Percentiles rank a stretch among this genome's conserved stretches.
phyloP scores from a whole-genome alignment of 2,113 vertebrate genomes.

The Blennius ocellaris region DNA sequence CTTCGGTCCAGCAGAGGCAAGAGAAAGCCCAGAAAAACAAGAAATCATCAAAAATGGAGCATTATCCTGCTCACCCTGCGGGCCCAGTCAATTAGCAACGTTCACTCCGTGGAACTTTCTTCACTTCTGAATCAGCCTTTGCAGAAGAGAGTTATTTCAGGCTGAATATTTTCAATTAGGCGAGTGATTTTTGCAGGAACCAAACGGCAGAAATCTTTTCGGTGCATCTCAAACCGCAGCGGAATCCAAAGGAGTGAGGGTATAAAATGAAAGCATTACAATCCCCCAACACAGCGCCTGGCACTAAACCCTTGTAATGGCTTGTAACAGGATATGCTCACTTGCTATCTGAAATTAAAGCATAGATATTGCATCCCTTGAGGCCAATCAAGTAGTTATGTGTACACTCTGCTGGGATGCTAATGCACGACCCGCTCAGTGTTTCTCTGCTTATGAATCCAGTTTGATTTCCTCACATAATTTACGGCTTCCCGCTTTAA shows the following conservation, averaged over 20 bases:
- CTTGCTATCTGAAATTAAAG: constrained; percentile 74
- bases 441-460: constrained; percentile 43
- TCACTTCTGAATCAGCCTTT: constrained; percentile 20
- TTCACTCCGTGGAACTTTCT: constrained; percentile 22
- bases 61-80: constrained; percentile 9
- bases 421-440: constrained; percentile 33
- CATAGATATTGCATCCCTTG: constrained; percentile 68
- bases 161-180: constrained; percentile 34
- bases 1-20: constrained; percentile 43
- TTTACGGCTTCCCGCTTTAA: constrained; percentile 63
- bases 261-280: constrained; percentile 56
- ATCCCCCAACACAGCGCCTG: constrained; percentile 40
- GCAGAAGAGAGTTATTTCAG: constrained; percentile 16
- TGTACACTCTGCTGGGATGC: constrained; percentile 61
- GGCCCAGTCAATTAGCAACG: constrained; percentile 29
- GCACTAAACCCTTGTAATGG: constrained; percentile 73
- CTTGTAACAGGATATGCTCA: constrained; percentile 76
- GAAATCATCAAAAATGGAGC: constrained; percentile 23
- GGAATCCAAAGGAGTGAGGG: constrained; percentile 38
- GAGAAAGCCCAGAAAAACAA: background rate
- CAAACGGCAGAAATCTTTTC: constrained; percentile 51
- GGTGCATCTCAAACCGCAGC: constrained; percentile 52
- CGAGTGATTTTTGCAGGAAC: constrained; percentile 40
- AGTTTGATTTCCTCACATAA: constrained; percentile 65
- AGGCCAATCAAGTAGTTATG: constrained; percentile 72